Evolutionary conservation across 2,797 vertebrate species (phyloP), one percentile per base, ranked within the genome.

Genomic region (Sebastes flavidus): DNA sequence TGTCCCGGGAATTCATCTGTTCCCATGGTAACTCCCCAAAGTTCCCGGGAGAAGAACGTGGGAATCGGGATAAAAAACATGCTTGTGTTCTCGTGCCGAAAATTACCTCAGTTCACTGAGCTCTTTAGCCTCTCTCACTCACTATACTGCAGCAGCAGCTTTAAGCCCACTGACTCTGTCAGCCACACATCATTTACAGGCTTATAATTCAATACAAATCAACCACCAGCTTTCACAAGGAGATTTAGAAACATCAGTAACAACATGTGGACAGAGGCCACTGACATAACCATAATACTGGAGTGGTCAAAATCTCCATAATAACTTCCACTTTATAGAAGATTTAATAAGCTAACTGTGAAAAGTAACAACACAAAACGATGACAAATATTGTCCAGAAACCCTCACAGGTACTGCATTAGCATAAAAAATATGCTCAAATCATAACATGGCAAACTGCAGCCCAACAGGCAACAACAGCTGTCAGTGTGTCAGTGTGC

Each of bases 1-100:
- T 89, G 87, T 91, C 90, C 92, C 85, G 87, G 90, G 91, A 95
- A 93, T 93, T 94, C 86, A 91, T 90, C 91, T 74, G 95, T 94
- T 93, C 88, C 95, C 94, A 95, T 95, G 94, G 92, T 58, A 93
- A 95, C 94, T 49, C 68, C 34, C 30, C 27, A 85, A 82, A 84
- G 83, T 92, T 92, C 94, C 89, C 87, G 72, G 84, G 88, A 94
- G 89, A 90, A 86, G 89, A 88, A 92, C 92, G 93, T 91, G 92
- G 91, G 92, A 94, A 95, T 86, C 38, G 78, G 87, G 75, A 83
- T 86, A 13, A 87, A 93, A 56, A 92, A 91, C 90, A 89, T 80
- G 80, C 82, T 58, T 77, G 71, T 89, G 86, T 80, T 87, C 72
- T 80, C 72, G 73, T 93, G 87, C 81, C 32, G 88, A 85, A 84